Conservation (phyloP, 1,140 invertebrate genomes). For the Gryllus bimaculatus region DNA sequence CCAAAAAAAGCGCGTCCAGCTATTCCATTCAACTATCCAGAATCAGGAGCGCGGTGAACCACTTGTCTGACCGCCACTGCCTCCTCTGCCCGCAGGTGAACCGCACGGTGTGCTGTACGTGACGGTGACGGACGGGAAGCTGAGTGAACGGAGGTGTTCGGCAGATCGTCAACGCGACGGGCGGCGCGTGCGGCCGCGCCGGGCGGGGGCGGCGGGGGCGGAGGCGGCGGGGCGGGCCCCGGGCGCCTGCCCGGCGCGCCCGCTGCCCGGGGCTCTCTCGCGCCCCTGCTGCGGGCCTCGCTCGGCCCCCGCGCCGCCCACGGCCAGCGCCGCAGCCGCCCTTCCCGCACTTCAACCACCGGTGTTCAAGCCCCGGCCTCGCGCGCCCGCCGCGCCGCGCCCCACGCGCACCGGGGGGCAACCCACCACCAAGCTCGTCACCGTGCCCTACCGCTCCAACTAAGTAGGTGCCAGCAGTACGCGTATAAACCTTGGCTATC, state of each 20-base stretch:
- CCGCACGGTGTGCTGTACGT: slow-evolving; percentile 57
- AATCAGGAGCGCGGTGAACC: no score
- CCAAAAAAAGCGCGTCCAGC: no score
- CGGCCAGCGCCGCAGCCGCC: slow-evolving; percentile 21
- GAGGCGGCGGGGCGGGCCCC: slow-evolving; percentile 19
- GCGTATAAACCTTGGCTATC: no score
- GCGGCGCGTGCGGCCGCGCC: slow-evolving; percentile 15
- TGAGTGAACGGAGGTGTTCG: slow-evolving; percentile 60
- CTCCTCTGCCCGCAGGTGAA: slow-evolving; percentile 44
- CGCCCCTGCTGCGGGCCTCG: slow-evolving; percentile 13
- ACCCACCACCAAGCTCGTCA: not conserved
- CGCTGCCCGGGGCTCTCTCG: slow-evolving; percentile 25
- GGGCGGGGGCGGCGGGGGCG: not conserved
- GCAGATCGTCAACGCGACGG: slow-evolving; percentile 41
- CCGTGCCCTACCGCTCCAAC: not conserved
- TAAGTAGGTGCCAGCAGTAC: not conserved
- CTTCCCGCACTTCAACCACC: not conserved
- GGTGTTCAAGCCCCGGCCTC: slow-evolving; percentile 13
- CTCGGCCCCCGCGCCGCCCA: slow-evolving; percentile 23
- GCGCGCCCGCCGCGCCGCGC: slow-evolving; percentile 12
- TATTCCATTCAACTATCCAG: no score
- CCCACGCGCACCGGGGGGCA: not conserved
- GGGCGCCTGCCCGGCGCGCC: slow-evolving; percentile 26
- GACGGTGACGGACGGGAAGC: slow-evolving; percentile 54
- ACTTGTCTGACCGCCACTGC: no score